These are phyloP conservation scores for Idaea straminata DNA, from an alignment of 2,888 invertebrate genomes.

Conservation along the genomic window DNA sequence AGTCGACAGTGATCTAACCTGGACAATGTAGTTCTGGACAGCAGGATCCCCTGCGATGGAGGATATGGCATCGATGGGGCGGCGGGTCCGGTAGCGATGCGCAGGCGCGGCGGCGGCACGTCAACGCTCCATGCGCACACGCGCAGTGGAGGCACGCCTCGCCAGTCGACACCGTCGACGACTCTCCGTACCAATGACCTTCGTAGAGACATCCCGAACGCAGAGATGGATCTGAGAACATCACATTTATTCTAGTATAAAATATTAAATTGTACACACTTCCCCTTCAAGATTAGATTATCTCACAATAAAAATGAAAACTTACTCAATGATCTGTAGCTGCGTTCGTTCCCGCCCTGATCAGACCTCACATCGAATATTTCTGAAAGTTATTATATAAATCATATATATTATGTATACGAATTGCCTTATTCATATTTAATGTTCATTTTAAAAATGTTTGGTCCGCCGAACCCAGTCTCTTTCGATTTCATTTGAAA, in stretches of 20 bases:
- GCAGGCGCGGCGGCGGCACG: slow-evolving; percentile 89
- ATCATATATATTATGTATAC: neutral
- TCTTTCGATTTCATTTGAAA: neutral
- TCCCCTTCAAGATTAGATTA: neutral
- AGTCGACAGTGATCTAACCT: slow-evolving; percentile 56
- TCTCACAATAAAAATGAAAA: slow-evolving; percentile 15
- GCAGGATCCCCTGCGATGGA: slow-evolving; percentile 85
- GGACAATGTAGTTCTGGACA: slow-evolving; percentile 90
- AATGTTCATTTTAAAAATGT: neutral
- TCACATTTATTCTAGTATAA: neutral
- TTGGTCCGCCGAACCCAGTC: neutral
- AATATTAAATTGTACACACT: neutral
- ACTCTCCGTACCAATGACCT: slow-evolving; percentile 84
- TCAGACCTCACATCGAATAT: neutral
- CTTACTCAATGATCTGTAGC: slow-evolving; percentile 31
- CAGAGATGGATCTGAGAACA: slow-evolving; percentile 12
- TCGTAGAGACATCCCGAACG: slow-evolving; percentile 85
- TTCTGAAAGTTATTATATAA: neutral
- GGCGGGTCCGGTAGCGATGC: slow-evolving; percentile 87
- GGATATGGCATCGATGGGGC: slow-evolving; percentile 85
- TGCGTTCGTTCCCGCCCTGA: slow-evolving; percentile 22
- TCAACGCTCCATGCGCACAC: slow-evolving; percentile 85
- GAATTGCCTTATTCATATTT: neutral
- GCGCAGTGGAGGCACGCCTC: slow-evolving; percentile 90
- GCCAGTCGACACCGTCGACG: slow-evolving; percentile 82